Base-by-base conservation (phyloP, 2,113 vertebrate genomes). In the Pitta sordida region DNA sequence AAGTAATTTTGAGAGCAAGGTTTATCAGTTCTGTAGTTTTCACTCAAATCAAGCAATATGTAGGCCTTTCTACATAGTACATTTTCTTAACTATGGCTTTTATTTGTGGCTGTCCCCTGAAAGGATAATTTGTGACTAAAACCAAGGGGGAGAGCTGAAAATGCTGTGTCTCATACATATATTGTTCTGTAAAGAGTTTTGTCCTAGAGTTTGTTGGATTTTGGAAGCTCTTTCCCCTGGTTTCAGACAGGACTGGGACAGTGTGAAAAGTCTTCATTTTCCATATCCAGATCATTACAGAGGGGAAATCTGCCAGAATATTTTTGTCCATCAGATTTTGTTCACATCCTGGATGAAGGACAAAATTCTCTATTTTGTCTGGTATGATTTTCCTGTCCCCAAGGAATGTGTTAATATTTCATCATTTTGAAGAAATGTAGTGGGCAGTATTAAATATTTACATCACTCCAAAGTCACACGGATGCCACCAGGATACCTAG, bases 381-480 rank as follows among this genome's bases (percentile, higher is more conserved):
- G 26, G 10, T 75, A 32, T 36, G 37, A 56, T 64, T 86, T 26
- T 63, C 20, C 44, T 10, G 48, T n/a, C 16, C 48, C 27, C 9
- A 70, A 70, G 36, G 24, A 84, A 37, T 2, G 0, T 37, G 60
- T 90, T 95, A 67, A 55, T 83, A 74, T 91, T 94, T 94, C 22
- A 63, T 91, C 2, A 6, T 93, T 94, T 84, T 81, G 67, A 93
- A 43, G 68, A 58, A 75, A 73, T 4, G 1, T 79, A 71, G 51
- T 83, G 71, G 59, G 85, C 55, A 60, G 20, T 80, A 94, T 96
- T 95, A 95, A 96, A 94, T 95, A 95, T 96, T 96, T 95, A 95
- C 63, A 21, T 77, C 48, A 83, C 68, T 56, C 30, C 1, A 0
- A 91, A 95, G 93, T 83, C 81, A 29, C 71, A 52, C 0, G 1